Base-by-base conservation (phyloP, 1,140 invertebrate species). In the Plodia interpunctella region DNA sequence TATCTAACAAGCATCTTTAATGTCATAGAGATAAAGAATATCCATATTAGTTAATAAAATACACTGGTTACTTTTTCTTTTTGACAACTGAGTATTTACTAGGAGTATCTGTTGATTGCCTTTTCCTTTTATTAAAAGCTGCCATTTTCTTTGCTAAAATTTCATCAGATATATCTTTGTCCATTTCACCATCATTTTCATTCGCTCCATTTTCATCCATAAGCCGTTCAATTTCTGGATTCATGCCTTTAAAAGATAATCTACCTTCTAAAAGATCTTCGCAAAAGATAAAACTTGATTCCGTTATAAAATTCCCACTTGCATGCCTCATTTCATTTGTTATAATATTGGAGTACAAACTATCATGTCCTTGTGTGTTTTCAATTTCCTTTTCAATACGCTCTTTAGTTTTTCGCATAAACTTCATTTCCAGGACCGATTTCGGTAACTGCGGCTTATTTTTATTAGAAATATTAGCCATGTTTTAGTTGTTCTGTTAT, bases 341-440 rank as follows among this genome's bases (percentile, higher is more conserved):
- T 64, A 93, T 91, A 75, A 93, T 92, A 77, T 92, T 91, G 38
- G 92, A 92, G 82, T 95, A 94, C 83, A 94, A 87, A 77, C 91
- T 81, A 21, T 85, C 90, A 83, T 92, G 92, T 65, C 91, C 93
- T 90, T 94, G 94, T 67, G 92, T 92, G 78, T 95, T 94, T 86
- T 94, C 94, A 49, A 92, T 76, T 84, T 96, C 93, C 75, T 94
- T 93, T 67, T 95, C 93, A 11, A 95, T 92, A 77, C 95, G 94
- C 50, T 96, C 94, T 88, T 96, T 97, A 32, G 95, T 96, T 75
- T 93, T 93, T 84, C 96, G 95, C 97, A 98, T 98, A 86, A 98
- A 98, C 92, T 95, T 95, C 94, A 95, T 95, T 61, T 95, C 93
- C 63, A 95, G 76, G 55, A 95, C 92, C 10, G 92, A 91, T 75